Conservation (phyloP, 2,888 invertebrate genomes). For the Drosophila gaucha region DNA sequence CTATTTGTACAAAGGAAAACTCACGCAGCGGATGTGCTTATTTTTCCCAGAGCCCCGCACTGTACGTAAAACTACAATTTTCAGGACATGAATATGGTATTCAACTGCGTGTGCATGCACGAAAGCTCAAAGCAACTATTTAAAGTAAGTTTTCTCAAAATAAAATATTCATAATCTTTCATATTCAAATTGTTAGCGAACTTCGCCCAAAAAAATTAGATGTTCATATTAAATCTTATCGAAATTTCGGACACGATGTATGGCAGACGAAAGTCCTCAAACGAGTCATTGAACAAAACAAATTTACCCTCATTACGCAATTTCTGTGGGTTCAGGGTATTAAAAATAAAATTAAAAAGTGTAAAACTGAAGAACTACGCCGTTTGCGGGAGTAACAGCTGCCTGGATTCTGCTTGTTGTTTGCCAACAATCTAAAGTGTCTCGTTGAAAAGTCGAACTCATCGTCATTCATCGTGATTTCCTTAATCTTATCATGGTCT, state of each 20-base stretch:
- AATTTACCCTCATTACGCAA: not conserved
- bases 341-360: not conserved
- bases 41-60: too few relatives aligned
- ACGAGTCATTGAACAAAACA: too few relatives aligned
- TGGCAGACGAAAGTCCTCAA: too few relatives aligned
- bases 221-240: too few relatives aligned
- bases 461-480: constrained; percentile 9
- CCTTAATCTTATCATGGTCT: constrained; percentile 21
- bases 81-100: not conserved
- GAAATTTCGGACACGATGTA: too few relatives aligned
- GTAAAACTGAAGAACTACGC: not conserved
- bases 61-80: too few relatives aligned
- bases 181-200: too few relatives aligned
- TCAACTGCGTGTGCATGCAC: not conserved
- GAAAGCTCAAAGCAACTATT: not conserved
- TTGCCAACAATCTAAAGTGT: not conserved
- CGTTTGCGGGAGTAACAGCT: not conserved
- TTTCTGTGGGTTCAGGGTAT: too few relatives aligned
- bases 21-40: not conserved
- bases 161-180: too few relatives aligned
- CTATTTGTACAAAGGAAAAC: not conserved
- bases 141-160: not conserved
- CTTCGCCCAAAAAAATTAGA: too few relatives aligned
- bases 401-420: not conserved
- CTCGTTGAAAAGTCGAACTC: constrained; percentile 26